Evolutionary conservation across 1,140 invertebrate genomes (phyloP).

Genomic region (Lineus longissimus): DNA sequence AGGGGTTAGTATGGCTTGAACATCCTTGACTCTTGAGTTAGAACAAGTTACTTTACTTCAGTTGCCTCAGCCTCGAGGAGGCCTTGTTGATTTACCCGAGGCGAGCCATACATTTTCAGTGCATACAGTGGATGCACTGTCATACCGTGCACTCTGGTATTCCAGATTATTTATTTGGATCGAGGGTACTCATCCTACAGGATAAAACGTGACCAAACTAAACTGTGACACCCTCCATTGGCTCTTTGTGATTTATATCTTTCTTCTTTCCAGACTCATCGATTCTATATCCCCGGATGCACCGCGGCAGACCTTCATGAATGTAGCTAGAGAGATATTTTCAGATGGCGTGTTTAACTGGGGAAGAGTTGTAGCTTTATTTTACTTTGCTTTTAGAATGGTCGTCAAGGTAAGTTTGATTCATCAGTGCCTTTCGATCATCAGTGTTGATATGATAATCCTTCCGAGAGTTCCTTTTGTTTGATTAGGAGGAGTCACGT

Average conservation of each 20-base stretch:
- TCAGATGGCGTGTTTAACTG: slow-evolving; percentile 48
- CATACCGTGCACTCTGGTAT: too few relatives aligned
- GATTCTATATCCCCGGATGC: slow-evolving; percentile 40
- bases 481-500: neutral
- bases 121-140: too few relatives aligned
- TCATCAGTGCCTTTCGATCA: neutral
- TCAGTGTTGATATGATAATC: neutral
- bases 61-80: too few relatives aligned
- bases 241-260: neutral
- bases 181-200: too few relatives aligned
- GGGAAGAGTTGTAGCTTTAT: slow-evolving; percentile 48
- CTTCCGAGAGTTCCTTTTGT: neutral
- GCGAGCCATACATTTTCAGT: too few relatives aligned
- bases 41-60: too few relatives aligned
- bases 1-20: slow-evolving; percentile 42
- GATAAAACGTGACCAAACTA: too few relatives aligned
- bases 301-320: slow-evolving; percentile 41
- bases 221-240: neutral
- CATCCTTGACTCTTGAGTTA: neutral
- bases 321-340: slow-evolving; percentile 48
- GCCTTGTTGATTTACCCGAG: too few relatives aligned
- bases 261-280: slow-evolving; percentile 34
- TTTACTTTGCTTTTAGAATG: slow-evolving; percentile 54
- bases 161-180: too few relatives aligned
- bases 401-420: slow-evolving; percentile 40